Base-by-base conservation (phyloP, 2,888 invertebrate genomes). In the Drosophila kanekoi region DNA sequence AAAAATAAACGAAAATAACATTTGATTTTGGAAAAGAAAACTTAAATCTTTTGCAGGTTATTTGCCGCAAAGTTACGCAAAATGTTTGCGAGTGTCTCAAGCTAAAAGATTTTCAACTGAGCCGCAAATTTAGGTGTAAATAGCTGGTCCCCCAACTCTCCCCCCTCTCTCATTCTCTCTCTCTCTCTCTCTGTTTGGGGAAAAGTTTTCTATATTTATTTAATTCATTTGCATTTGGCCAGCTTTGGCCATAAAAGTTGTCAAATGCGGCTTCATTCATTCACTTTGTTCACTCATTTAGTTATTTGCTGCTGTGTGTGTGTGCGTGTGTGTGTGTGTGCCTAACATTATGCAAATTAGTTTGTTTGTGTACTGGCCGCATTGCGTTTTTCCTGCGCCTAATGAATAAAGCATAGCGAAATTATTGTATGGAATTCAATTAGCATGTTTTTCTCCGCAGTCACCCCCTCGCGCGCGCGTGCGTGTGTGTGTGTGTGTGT, bases 341-440 rank as follows among this genome's bases (percentile, higher is more conserved):
- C 33, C 66, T 65, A 75, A 62, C 64, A 61, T 78, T 72, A 81
- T 81, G 80, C 72, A 82, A 81, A 81, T 81, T 76, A 78, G 66
- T 81, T 75, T 70, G 66, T 66, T 81, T 71, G 74, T 68, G 75
- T 71, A 65, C 47, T 72, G 75, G 63, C 57, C 75, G 58, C 71
- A 59, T 67, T 74, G 71, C 66, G 74, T 67, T 75, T 75, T 68
- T 58, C 61, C 63, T 72, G 56, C 52, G 68, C 59, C 76, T 72
- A 82, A 82, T 80, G 80, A 81, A 81, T 82, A 82, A 81, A 82
- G 82, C 76, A 80, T 76, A 70, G 67, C 79, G 40, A 79, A 80
- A 81, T 80, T 80, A 80, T 79, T 81, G 81, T 72, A 72, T 65
- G 78, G 63, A 76, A 76, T 82, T 81, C 82, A 80, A 81, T 81